Conservation (phyloP, 1,140 invertebrate genomes). For the Hydropsyche tenuis region DNA sequence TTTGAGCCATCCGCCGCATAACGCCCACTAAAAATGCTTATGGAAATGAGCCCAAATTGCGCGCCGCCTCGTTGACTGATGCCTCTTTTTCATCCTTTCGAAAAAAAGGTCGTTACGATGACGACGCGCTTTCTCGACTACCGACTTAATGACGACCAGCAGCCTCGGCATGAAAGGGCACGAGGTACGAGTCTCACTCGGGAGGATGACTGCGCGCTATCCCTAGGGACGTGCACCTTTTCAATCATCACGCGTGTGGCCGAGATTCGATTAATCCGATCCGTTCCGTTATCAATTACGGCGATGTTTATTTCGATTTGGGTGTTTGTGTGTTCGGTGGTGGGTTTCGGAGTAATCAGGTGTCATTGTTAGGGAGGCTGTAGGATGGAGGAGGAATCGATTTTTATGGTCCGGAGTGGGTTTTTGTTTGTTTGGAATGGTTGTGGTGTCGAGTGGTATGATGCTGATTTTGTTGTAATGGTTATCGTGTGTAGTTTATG, state of each 20-base stretch:
- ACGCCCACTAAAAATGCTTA: neutral
- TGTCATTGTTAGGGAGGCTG: too few relatives aligned
- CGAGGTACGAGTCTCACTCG: neutral
- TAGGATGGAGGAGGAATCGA: too few relatives aligned
- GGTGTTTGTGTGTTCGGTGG: too few relatives aligned
- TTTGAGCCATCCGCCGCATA: too few relatives aligned
- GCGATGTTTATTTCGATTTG: too few relatives aligned
- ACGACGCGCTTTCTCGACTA: neutral
- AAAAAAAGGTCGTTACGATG: neutral
- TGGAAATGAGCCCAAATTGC: constrained; percentile 16
- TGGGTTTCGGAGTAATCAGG: too few relatives aligned
- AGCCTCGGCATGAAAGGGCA: neutral
- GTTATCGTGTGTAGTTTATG: too few relatives aligned
- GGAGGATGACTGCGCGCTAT: too few relatives aligned
- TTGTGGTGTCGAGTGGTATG: too few relatives aligned
- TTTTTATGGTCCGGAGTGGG: too few relatives aligned
- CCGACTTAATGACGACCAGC: constrained; percentile 2
- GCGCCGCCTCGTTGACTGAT: neutral
- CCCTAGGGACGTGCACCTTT: neutral
- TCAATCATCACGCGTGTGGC: constrained; percentile 3
- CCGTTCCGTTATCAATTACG: neutral
- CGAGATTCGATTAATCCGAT: neutral
- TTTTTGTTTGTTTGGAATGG: too few relatives aligned
- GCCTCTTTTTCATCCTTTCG: neutral
- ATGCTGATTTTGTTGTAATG: too few relatives aligned